These are phyloP conservation scores for Lates calcarifer DNA, from an alignment of 2,113 vertebrate genomes.

Conservation along the genomic window DNA sequence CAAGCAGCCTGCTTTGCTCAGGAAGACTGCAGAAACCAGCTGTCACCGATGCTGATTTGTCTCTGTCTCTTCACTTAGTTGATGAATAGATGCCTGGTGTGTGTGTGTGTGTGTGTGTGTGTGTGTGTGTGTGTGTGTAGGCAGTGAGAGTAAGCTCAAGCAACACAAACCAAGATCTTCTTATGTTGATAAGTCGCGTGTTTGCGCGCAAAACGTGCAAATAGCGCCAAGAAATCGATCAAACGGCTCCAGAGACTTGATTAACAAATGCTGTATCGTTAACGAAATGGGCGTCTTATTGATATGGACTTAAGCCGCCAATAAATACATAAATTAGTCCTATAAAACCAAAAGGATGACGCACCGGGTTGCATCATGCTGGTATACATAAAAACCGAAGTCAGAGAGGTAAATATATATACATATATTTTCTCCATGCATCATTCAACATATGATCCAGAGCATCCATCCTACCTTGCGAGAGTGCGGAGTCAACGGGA, in stretches of 20 bases:
- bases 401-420: not conserved
- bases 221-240: not conserved
- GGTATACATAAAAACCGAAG: not conserved
- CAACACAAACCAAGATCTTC: slow-evolving; percentile 22
- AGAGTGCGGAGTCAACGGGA: slow-evolving; percentile 55
- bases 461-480: slow-evolving; percentile 64
- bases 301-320: not conserved
- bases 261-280: not conserved
- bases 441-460: not conserved
- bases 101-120: not conserved
- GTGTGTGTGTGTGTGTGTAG: not conserved
- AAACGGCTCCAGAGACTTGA: not conserved
- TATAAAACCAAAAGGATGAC: slow-evolving; percentile 30
- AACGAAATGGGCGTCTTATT: slow-evolving; percentile 4
- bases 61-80: slow-evolving; percentile 34
- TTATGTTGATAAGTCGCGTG: not conserved
- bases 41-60: not conserved
- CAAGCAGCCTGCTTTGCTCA: not conserved
- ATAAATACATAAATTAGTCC: slow-evolving; percentile 27
- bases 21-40: not conserved
- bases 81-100: slow-evolving; percentile 22
- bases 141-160: slow-evolving; percentile 43
- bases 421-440: not conserved
- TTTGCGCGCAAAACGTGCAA: slow-evolving; percentile 14
- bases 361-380: slow-evolving; percentile 33